Evolutionary conservation across 2,888 invertebrate species (phyloP), one percentile per base, ranked within the genome.

Genomic region (Drosophila subsilvestris): DNA sequence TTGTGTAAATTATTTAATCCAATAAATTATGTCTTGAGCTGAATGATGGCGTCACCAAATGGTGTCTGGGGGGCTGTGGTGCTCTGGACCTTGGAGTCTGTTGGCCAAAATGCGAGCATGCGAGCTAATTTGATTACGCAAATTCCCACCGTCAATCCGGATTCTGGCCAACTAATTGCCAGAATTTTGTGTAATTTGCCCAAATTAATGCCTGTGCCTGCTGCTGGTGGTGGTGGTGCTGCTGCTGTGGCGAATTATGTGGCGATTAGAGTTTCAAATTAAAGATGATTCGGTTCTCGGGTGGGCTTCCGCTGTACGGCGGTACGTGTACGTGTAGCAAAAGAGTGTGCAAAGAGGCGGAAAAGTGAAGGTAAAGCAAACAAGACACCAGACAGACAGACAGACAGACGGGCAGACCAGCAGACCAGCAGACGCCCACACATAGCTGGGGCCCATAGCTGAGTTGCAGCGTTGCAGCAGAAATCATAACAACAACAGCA

Each of bases 281-380:
- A 67, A 59, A 67, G 63, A 49, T 68, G 69, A 63, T 55, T 69
- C 49, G 57, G 74, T 66, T 68, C 47, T 49, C 14, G 22, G 32
- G n/a, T n/a, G 20, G 2, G 42, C 50, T 66, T 67, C 66, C 66
- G 57, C 44, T 20, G 37, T 14, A 6, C 25, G 1, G 27, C 3
- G 8, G 9, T 27, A 9, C 27, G 27, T 27, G 37, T 37, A 37
- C 37, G 37, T 37, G 37, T 14, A n/a, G 14, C n/a, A 2, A 37
- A 37, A 37, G 37, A 37, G 37, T 37, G 37, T 37, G 37, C 14
- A 37, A 37, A 37, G 37, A n/a, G 37, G 7, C 29, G 14, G 17
- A 62, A 60, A 69, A 80, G 80, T 84, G 84, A 80, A 80, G 76
- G 80, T 84, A 80, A 79, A 61, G 54, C 55, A 71, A 80, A 84